Base-by-base conservation (phyloP, 2,888 invertebrate species). In the Pristionchus japonicus region DNA sequence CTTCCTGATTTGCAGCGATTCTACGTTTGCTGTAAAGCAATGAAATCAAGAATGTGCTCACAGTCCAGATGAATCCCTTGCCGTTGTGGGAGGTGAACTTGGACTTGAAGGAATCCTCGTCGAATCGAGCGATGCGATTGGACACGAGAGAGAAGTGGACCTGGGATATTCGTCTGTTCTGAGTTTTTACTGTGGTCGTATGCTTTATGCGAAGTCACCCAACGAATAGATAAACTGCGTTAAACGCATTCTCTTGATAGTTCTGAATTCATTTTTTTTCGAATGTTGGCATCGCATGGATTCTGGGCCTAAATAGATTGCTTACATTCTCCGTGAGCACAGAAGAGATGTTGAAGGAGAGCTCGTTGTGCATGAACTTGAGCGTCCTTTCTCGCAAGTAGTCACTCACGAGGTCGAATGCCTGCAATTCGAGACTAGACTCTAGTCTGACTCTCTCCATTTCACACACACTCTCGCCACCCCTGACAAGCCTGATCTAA, bases 31-130 rank as follows among this genome's bases (percentile, higher is more conserved):
- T n/a, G n/a, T n/a, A n/a, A n/a, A n/a, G n/a, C n/a, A n/a, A 37
- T 27, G 20, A 47, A 90, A 57, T 88, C 6, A 34, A n/a, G 70
- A 61, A 82, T 37, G 34, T 3, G 86, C 91, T 15, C 37, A 93
- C 93, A 90, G 93, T 93, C 93, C 93, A 93, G 20, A 91, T 87
- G n/a, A 93, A 85, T 88, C 93, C 93, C 88, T 92, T 92, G 70
- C 91, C 91, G 57, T 90, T 89, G 84, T 90, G 87, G 47, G 92
- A 90, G 49, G 89, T 88, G 90, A 93, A 90, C 49, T 88, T 82
- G 6, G 93, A 93, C 27, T 90, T 89, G 87, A 93, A 94, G 11
- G 88, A 85, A 11, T 74, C 85, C 80, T 90, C 91, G 80, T 93
- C 93, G 88, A 94, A 93, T 40, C 87, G 88, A 40, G 90, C 88